Conservation (phyloP, 2,888 invertebrate species). For the Cephus rjabovi region DNA sequence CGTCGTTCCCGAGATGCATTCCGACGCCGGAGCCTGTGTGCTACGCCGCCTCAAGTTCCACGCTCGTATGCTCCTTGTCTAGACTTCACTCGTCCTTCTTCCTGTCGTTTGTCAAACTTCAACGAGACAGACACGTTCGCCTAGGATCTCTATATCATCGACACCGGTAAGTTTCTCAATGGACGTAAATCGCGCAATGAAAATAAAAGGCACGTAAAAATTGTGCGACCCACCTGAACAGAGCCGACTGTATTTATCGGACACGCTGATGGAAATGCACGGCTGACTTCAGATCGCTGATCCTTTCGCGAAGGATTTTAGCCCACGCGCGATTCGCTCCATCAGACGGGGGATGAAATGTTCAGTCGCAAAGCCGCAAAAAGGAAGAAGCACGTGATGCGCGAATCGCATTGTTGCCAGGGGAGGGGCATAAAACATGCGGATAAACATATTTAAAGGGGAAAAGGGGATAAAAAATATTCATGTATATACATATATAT, state of each 20-base stretch:
- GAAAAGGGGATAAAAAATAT: slow-evolving; percentile 4
- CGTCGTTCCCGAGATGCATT: neutral
- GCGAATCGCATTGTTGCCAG: slow-evolving; percentile 47
- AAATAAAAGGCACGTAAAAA: slow-evolving; percentile 21
- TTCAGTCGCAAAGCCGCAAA: slow-evolving; percentile 34
- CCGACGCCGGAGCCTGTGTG: neutral
- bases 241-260: neutral
- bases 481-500: neutral
- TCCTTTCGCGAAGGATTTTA: neutral
- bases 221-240: slow-evolving; percentile 3
- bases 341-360: neutral
- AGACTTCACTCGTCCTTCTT: slow-evolving; percentile 28
- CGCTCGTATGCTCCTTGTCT: neutral
- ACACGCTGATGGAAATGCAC: neutral
- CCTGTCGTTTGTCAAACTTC: slow-evolving; percentile 47
- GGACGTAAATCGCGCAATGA: slow-evolving; percentile 14
- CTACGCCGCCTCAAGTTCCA: neutral
- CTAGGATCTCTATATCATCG: neutral
- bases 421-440: slow-evolving; percentile 47
- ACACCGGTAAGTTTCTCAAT: slow-evolving; percentile 32
- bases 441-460: slow-evolving; percentile 50
- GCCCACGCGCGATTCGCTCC: neutral
- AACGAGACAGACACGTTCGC: neutral
- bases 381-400: slow-evolving; percentile 44
- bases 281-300: neutral